Evolutionary conservation across 2,113 vertebrate species (phyloP), one percentile per base, ranked within the genome.

Genomic region (Heptranchias perlo): DNA sequence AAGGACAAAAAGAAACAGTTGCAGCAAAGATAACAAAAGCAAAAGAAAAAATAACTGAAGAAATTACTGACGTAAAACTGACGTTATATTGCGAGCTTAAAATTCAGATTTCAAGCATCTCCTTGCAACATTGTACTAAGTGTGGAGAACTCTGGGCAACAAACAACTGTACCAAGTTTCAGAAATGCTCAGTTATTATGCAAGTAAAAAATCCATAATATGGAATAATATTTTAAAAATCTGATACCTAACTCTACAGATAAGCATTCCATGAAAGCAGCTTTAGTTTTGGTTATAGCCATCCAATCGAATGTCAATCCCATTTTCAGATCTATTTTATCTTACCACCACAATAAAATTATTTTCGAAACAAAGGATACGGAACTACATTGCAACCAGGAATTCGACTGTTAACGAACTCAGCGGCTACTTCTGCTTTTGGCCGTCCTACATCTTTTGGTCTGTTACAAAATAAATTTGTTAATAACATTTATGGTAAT

Each of bases 401-500:
- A 97, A 99, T 96, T 94, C 99, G 98, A 96, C 96, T 98, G 97
- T 99, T 99, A 11, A 99, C 97, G 96, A 99, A 99, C 96, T 99
- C 98, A 87, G 99, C 99, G 96, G 99, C 99, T 93, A 99, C 99
- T 91, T 99, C 99, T 94, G 99, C 99, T 97, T 99, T 99, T 52
- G 99, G 98, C 97, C 98, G 98, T 96, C 99, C 99, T 65, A 99
- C 98, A 97, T 99, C 99, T 97, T 99, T 99, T 0, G 98, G 97
- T 97, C 99, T 99, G 96, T 11, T 96, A 96, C 96, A 96, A 96
- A 97, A 14, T 96, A 76, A 97, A 96, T 78, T 10, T 87, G 76
- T 2, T 96, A 49, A 96, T 28, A 96, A 61, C 7, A 7, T 3
- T 96, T 39, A 96, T 31, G 49, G 52, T 54, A 89, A 54, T 31